These are phyloP conservation scores for Papilio machaon DNA, from an alignment of 1,140 invertebrate genomes.

Conservation along the genomic window DNA sequence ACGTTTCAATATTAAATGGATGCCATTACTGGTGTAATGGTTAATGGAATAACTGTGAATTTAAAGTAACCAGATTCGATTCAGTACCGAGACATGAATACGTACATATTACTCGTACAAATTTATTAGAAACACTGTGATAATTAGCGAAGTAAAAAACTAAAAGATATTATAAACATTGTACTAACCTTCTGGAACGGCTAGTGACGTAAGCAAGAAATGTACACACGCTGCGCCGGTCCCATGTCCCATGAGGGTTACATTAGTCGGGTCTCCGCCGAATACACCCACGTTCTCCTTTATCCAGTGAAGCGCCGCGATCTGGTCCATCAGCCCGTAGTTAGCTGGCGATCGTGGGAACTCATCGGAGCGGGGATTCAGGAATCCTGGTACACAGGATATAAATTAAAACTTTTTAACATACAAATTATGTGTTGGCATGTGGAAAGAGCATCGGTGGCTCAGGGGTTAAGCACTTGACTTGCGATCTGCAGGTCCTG, in stretches of 20 bases:
- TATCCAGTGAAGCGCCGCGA: slow-evolving; percentile 96
- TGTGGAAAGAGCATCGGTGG: too few relatives aligned
- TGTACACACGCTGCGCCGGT: slow-evolving; percentile 97
- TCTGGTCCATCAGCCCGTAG: slow-evolving; percentile 97
- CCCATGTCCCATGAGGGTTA: slow-evolving; percentile 97
- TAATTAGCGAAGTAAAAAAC: too few relatives aligned
- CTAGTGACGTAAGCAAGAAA: slow-evolving; percentile 95
- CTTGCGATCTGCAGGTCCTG: too few relatives aligned
- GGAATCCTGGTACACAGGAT: slow-evolving; percentile 86
- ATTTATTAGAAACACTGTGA: too few relatives aligned
- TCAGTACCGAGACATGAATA: not conserved
- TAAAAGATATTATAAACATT: too few relatives aligned
- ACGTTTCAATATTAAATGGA: not conserved
- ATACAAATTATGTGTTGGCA: not conserved
- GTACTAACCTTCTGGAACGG: slow-evolving; percentile 93
- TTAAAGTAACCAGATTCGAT: not conserved
- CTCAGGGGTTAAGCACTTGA: too few relatives aligned
- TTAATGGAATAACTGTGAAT: not conserved
- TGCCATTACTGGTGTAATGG: not conserved
- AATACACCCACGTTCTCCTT: slow-evolving; percentile 96
- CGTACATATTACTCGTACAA: too few relatives aligned
- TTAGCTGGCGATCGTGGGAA: slow-evolving; percentile 93
- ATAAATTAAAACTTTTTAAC: not conserved
- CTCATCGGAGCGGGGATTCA: slow-evolving; percentile 93
- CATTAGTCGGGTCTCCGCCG: slow-evolving; percentile 94